phyloP scores from a whole-genome alignment of 2,797 vertebrate species.

The Helostoma temminkii region DNA sequence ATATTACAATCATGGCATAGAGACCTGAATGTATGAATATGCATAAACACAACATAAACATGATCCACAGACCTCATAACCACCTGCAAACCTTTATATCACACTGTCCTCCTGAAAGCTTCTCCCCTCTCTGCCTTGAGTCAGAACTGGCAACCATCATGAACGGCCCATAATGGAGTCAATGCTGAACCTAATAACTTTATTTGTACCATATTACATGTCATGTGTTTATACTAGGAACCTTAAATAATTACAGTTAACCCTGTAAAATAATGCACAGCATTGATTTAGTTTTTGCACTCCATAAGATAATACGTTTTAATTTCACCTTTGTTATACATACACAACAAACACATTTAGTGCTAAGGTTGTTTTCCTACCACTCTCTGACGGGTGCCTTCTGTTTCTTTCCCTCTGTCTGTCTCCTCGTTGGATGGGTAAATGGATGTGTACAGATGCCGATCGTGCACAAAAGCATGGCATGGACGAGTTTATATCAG shows the following conservation, averaged over 20 bases:
- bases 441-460: conserved; percentile 87
- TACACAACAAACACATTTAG: neutral
- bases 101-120: conserved; percentile 5
- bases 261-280: neutral
- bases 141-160: conserved; percentile 9
- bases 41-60: conserved; percentile 8
- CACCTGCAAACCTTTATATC: conserved; percentile 2
- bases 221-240: too few relatives aligned
- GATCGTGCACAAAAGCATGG: conserved; percentile 99
- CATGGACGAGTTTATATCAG: conserved; percentile 99
- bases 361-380: neutral
- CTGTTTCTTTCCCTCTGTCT: conserved; percentile 15
- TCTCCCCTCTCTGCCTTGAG: conserved; percentile 2
- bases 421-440: neutral
- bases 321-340: neutral
- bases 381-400: conserved; percentile 5
- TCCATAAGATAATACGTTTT: neutral
- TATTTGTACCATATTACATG: neutral
- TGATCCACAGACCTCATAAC: neutral
- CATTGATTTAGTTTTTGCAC: conserved; percentile 9
- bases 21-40: neutral
- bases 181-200: conserved; percentile 6
- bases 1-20: fast-evolving
- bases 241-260: too few relatives aligned
- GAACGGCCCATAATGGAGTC: conserved; percentile 6